Evolutionary conservation across 2,113 vertebrate genomes (phyloP).

Genomic region (Misgurnus anguillicaudatus): DNA sequence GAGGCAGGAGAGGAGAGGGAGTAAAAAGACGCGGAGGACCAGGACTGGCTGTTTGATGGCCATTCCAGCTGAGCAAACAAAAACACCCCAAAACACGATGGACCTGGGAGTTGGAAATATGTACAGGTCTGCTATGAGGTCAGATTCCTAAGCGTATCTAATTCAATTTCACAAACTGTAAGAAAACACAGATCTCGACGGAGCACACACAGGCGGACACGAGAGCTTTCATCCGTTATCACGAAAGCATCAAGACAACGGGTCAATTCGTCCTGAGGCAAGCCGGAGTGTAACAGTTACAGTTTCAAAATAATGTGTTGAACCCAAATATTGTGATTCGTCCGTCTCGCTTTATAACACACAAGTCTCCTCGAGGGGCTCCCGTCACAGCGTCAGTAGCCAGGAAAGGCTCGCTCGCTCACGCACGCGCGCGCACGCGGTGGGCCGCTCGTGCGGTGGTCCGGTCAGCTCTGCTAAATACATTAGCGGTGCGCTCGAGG

Average conservation of each 20-base stretch:
- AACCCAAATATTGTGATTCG: slow-evolving; percentile 39
- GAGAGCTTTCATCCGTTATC: neutral
- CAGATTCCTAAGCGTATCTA: slow-evolving; percentile 79
- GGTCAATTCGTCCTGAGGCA: slow-evolving; percentile 17
- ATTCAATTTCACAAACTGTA: slow-evolving; percentile 83
- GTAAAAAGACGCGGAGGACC: slow-evolving; percentile 65
- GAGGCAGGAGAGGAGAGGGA: slow-evolving; percentile 45
- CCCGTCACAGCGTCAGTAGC: slow-evolving; percentile 34
- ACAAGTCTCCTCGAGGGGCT: slow-evolving; percentile 23
- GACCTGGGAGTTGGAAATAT: slow-evolving; percentile 76
- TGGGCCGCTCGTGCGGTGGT: slow-evolving; percentile 61
- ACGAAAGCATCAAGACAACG: neutral
- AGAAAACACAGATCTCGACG: slow-evolving; percentile 68
- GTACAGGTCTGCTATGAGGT: slow-evolving; percentile 73
- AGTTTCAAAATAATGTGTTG: slow-evolving; percentile 18
- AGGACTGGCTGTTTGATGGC: slow-evolving; percentile 73
- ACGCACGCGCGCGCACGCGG: slow-evolving; percentile 47
- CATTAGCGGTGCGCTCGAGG: slow-evolving; percentile 85
- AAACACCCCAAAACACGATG: slow-evolving; percentile 74
- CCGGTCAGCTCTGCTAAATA: slow-evolving; percentile 83
- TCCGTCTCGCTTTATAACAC: slow-evolving; percentile 33
- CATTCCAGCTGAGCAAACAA: slow-evolving; percentile 83
- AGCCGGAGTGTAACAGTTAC: neutral
- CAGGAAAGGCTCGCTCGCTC: neutral
- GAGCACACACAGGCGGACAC: slow-evolving; percentile 23